phyloP scores from a whole-genome alignment of 2,113 vertebrate genomes.

The Gallinago paraguaiae region DNA sequence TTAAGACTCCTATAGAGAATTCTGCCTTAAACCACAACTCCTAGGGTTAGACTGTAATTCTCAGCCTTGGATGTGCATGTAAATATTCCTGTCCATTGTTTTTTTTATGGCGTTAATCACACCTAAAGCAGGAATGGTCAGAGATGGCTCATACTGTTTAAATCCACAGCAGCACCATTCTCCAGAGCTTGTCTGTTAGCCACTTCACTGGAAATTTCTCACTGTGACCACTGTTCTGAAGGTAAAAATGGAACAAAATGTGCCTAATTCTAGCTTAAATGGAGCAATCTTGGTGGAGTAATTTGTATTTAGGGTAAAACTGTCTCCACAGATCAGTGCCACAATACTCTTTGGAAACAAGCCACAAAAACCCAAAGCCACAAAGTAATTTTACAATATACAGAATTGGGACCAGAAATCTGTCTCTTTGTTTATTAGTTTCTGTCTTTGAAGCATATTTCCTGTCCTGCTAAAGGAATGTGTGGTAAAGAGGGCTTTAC shows the following conservation, averaged over 20 bases:
- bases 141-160: neutral
- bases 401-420: neutral
- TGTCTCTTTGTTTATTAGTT: neutral
- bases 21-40: neutral
- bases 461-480: neutral
- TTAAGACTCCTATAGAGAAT: neutral
- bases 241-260: neutral
- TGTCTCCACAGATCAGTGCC: neutral
- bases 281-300: neutral
- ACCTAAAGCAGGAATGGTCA: neutral
- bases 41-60: neutral
- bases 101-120: neutral
- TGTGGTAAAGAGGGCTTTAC: neutral
- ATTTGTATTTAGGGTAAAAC: neutral
- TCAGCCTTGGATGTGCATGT: neutral
- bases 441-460: neutral
- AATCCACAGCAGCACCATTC: neutral
- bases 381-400: neutral
- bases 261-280: neutral
- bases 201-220: neutral
- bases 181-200: neutral
- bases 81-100: neutral
- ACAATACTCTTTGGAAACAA: neutral
- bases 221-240: neutral
- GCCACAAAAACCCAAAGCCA: neutral